Conservation (phyloP, 2,113 vertebrate genomes). For the Sphyrna mokarran region DNA sequence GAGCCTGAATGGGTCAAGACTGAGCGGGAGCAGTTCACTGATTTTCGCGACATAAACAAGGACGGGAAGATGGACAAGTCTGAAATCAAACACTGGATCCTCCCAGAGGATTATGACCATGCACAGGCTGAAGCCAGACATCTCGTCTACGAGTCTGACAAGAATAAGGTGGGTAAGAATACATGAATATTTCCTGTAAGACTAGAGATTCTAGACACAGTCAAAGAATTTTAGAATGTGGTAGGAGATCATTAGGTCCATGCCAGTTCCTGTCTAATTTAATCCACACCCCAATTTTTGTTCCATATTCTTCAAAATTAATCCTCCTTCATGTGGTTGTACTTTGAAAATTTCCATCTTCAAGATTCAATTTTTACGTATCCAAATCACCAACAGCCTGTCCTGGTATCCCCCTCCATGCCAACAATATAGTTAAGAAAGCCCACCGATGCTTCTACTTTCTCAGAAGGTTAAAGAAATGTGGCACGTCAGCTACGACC, state of each 20-base stretch:
- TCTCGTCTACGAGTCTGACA: slow-evolving; percentile 86
- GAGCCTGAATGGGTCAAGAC: slow-evolving; percentile 93
- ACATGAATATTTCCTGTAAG: not conserved
- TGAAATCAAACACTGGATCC: slow-evolving; percentile 93
- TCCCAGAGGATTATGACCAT: slow-evolving; percentile 92
- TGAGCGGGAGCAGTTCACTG: slow-evolving; percentile 86
- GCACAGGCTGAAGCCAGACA: slow-evolving; percentile 91
- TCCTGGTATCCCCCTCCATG: no score
- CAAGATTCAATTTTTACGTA: no score
- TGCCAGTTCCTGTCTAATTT: not conserved
- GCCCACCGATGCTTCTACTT: no score
- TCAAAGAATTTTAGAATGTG: not conserved
- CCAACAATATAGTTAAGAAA: no score
- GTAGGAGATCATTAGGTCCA: not conserved
- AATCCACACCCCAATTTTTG: not conserved
- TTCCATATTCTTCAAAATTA: not conserved
- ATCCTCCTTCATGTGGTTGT: not conserved
- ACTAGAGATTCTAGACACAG: no score
- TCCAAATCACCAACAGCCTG: no score
- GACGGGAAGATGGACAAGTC: slow-evolving; percentile 91
- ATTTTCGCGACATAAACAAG: slow-evolving; percentile 92
- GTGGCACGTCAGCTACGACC: no score
- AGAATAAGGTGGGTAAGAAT: slow-evolving; percentile 69
- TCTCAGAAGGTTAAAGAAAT: no score
- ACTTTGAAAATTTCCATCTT: not conserved